Conservation (phyloP, 1,140 invertebrate species). For the Bombus huntii region DNA sequence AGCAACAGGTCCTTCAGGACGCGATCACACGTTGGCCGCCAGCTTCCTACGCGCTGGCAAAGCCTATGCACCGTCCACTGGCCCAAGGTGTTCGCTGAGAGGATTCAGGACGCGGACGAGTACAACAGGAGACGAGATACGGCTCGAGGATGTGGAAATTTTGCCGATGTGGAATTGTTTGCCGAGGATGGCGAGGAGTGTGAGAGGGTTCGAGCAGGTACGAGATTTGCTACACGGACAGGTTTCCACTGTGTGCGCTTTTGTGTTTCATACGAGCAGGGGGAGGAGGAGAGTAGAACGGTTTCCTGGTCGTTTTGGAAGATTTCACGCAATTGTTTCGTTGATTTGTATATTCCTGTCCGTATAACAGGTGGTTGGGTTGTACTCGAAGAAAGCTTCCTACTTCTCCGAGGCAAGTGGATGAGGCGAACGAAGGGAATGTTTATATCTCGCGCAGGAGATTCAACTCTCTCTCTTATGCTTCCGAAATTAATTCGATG, state of each 20-base stretch:
- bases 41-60: not conserved
- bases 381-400: too few species aligned
- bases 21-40: slow-evolving; percentile 68
- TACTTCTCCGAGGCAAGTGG: too few species aligned
- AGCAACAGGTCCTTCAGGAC: slow-evolving; percentile 78
- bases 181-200: not conserved
- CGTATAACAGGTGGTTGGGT: not conserved
- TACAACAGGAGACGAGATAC: not conserved
- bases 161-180: not conserved
- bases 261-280: too few species aligned
- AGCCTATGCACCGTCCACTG: slow-evolving; percentile 1
- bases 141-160: not conserved
- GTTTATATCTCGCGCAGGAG: not conserved
- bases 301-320: not conserved
- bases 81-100: not conserved
- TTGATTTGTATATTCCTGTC: not conserved
- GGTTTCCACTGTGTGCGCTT: too few species aligned
- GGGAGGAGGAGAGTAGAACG: too few species aligned
- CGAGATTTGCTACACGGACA: too few species aligned
- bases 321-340: not conserved
- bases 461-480: too few species aligned
- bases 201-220: too few species aligned
- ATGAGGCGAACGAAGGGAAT: too few species aligned
- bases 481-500: not conserved
- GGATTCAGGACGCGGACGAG: not conserved